A percentile compares a stretch with the other conserved stretches of the same genome.
These are phyloP conservation scores for Caenorhabditis japonica DNA, from an alignment of 2,888 invertebrate genomes.

Conservation along the genomic window DNA sequence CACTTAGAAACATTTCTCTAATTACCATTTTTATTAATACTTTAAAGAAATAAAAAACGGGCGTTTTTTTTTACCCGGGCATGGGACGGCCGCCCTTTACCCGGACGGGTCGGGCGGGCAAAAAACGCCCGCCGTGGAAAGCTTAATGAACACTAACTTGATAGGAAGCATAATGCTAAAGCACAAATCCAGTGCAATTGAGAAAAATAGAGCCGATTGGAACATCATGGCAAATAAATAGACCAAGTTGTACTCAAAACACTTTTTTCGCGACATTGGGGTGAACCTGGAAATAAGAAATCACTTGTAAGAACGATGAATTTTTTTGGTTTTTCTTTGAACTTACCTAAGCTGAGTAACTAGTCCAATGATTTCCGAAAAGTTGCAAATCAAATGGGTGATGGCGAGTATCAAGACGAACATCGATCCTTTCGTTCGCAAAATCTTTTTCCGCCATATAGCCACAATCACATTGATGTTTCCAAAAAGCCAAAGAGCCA, in stretches of 20 bases:
- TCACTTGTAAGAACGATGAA: neutral
- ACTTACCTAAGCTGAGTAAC: slow-evolving; percentile 21
- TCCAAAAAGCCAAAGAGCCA: slow-evolving; percentile 39
- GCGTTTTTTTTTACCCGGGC: no score
- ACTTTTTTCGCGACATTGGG: slow-evolving; percentile 28
- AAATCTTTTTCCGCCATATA: slow-evolving; percentile 34
- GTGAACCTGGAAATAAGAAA: slow-evolving; percentile 47
- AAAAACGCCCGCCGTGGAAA: no score
- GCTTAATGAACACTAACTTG: slow-evolving; percentile 30
- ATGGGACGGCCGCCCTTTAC: no score
- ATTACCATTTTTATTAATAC: no score
- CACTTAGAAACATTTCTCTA: no score
- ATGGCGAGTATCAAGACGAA: slow-evolving; percentile 31
- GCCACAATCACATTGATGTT: slow-evolving; percentile 48
- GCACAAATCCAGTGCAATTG: slow-evolving; percentile 36
- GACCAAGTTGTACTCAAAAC: slow-evolving; percentile 44
- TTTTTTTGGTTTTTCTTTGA: neutral
- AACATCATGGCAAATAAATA: slow-evolving; percentile 39
- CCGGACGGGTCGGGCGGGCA: no score
- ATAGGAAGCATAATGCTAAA: slow-evolving; percentile 46
- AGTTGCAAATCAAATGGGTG: slow-evolving; percentile 36
- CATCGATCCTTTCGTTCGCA: slow-evolving; percentile 47
- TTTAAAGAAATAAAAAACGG: no score
- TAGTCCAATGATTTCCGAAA: slow-evolving; percentile 34
- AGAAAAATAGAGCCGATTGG: slow-evolving; percentile 36